Conservation (phyloP, 2,113 vertebrate species). For the Trogon melanurus region DNA sequence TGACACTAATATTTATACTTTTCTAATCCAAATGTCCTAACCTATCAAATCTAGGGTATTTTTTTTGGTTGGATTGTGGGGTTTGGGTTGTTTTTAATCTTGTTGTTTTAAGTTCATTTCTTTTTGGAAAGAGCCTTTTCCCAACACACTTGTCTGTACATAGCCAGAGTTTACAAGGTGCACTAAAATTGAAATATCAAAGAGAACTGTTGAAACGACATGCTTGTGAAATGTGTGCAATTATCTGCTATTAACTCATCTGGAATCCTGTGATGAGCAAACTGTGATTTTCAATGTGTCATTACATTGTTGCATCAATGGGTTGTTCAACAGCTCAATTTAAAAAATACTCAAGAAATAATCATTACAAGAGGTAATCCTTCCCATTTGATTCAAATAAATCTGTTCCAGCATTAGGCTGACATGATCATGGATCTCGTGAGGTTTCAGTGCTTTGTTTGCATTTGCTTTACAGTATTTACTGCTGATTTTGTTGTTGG, state of each 20-base stretch:
- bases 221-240: conserved; percentile 60
- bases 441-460: conserved; percentile 32
- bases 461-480: conserved; percentile 25
- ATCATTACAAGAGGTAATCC: conserved; percentile 59
- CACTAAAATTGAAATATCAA: conserved; percentile 53
- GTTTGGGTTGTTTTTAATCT: neutral
- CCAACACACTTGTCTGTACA: neutral
- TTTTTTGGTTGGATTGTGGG: neutral
- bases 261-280: conserved; percentile 68
- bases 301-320: conserved; percentile 70
- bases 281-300: conserved; percentile 70
- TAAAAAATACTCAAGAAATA: conserved; percentile 65
- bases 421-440: conserved; percentile 46
- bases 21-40: neutral
- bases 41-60: neutral
- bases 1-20: neutral
- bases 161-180: conserved; percentile 42
- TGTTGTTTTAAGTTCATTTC: neutral
- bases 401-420: conserved; percentile 30
- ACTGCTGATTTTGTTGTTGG: neutral
- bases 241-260: conserved; percentile 69
- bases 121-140: neutral
- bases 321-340: conserved; percentile 57
- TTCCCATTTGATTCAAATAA: conserved; percentile 51
- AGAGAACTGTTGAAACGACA: conserved; percentile 43